Base-by-base conservation (phyloP, 1,140 invertebrate species). In the Drosophila subobscura region DNA sequence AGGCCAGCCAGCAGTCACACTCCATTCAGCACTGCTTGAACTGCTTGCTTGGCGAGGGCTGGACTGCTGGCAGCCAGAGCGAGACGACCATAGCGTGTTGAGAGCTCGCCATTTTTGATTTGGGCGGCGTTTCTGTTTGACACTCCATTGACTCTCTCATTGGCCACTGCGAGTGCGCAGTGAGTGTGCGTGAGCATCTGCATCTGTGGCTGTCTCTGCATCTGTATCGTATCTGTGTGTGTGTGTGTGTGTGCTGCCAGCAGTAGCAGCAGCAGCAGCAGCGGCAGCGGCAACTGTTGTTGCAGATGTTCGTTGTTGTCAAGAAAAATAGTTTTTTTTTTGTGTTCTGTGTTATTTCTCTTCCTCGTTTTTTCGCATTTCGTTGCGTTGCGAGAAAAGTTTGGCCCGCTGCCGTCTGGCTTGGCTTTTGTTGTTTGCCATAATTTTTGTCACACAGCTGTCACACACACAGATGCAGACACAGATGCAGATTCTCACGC, bases 371-470 rank as follows among this genome's bases (percentile, higher is more conserved):
- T 61, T 60, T 61, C n/a, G 40, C 40, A 50, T 58, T 68, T 72
- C 40, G 37, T n/a, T 68, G 54, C 50, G 72, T 83, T 79, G 55
- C 77, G 58, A 58, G 77, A 80, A 79, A 80, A 80, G 65, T 80
- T 79, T 76, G 72, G 40, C 61, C 63, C 74, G 66, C 51, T 63
- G 54, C 29, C 51, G 58, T 64, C 67, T 78, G 68, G 81, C 67
- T 66, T 68, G 75, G 65, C 78, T 83, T 88, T 88, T 81, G 79
- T 81, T 86, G 74, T 83, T 79, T 72, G 78, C 72, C 77, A 88
- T 88, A 88, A 83, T 88, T 88, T 86, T 88, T 86, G 83, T 88
- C 78, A 83, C 83, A 86, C 83, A 88, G 84, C 79, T 86, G 81
- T 86, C 81, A 85, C 54, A 85, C 68, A 77, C 44, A 68, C 44